Percentiles rank a stretch among this genome's conserved stretches.
These are phyloP conservation scores for Thysanoteuthis rhombus DNA, from an alignment of 2,888 invertebrate species.

Conservation along the genomic window DNA sequence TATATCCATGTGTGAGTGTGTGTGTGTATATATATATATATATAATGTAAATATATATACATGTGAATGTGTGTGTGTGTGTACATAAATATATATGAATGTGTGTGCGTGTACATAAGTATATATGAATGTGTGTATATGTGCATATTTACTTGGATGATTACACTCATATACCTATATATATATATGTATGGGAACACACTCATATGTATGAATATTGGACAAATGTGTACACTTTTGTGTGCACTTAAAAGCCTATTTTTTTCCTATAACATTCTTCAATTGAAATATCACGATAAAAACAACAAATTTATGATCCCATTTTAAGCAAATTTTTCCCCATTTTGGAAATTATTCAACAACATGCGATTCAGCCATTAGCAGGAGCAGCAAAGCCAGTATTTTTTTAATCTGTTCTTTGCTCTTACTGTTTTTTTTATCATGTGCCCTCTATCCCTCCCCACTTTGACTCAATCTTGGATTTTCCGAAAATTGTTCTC, in stretches of 20 bases:
- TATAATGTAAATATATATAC: no score
- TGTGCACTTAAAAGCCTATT: not conserved
- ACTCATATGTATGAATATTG: not conserved
- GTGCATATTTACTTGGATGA: not conserved
- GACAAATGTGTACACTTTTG: not conserved
- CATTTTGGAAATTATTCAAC: not conserved
- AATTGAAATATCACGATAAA: not conserved
- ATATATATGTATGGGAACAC: not conserved
- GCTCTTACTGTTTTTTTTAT: not conserved
- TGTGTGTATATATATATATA: no score
- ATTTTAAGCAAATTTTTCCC: not conserved
- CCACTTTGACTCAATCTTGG: not conserved
- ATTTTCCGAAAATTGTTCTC: not conserved
- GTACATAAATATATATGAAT: not conserved
- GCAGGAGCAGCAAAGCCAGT: not conserved
- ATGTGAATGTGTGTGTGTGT: not conserved
- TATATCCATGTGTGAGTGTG: not conserved
- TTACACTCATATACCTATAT: not conserved
- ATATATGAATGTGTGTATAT: not conserved
- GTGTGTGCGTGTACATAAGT: not conserved
- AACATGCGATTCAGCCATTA: not conserved
- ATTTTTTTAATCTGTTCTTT: not conserved
- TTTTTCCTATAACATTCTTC: not conserved
- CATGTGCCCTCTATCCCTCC: not conserved
- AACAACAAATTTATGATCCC: conserved; percentile 12